Conservation (phyloP, 2,888 invertebrate genomes). For the Atethmia centrago region DNA sequence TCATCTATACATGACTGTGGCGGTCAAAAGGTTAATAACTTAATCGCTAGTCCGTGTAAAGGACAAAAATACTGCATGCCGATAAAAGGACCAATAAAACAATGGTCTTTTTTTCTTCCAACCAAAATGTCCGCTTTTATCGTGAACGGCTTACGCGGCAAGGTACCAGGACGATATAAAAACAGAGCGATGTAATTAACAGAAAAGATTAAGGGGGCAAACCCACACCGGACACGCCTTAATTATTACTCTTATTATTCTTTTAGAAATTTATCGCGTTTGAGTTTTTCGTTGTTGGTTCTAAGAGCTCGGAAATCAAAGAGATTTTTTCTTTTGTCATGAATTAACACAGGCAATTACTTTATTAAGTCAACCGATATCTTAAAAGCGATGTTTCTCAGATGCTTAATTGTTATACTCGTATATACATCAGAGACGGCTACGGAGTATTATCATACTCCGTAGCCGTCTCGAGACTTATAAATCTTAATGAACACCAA, state of each 20-base stretch:
- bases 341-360: slow-evolving; percentile 23
- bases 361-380: slow-evolving; percentile 15
- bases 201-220: slow-evolving; percentile 67
- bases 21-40: too few species aligned
- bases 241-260: slow-evolving; percentile 49
- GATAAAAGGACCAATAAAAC: slow-evolving; percentile 48
- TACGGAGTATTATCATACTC: too few species aligned
- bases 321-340: slow-evolving; percentile 1
- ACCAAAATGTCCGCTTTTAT: slow-evolving; percentile 49
- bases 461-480: slow-evolving; percentile 9
- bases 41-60: slow-evolving; percentile 42
- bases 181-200: slow-evolving; percentile 66
- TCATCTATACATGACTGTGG: too few species aligned
- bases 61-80: slow-evolving; percentile 34
- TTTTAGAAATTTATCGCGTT: slow-evolving; percentile 14
- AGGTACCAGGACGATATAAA: slow-evolving; percentile 55
- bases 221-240: slow-evolving; percentile 57
- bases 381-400: slow-evolving; percentile 7
- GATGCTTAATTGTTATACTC: slow-evolving; percentile 16
- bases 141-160: slow-evolving; percentile 54
- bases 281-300: slow-evolving; percentile 8
- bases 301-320: slow-evolving; percentile 17
- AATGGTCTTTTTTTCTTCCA: slow-evolving; percentile 42
- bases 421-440: slow-evolving; percentile 25
- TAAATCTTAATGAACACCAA: slow-evolving; percentile 48